Evolutionary conservation across 1,140 invertebrate genomes (phyloP), one percentile per base, ranked within the genome.

Genomic region (Protaetia brevitarsis): DNA sequence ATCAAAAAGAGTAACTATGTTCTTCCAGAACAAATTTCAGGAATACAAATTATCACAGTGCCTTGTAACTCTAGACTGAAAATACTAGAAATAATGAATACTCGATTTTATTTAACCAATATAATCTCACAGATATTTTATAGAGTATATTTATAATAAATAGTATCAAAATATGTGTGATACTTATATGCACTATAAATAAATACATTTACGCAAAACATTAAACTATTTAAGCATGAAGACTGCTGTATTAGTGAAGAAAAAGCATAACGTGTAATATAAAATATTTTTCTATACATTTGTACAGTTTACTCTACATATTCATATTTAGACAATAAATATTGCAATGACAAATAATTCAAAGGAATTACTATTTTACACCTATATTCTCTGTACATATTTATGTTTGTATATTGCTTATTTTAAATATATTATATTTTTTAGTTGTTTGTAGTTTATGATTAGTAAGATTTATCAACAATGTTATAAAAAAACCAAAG

Each of bases 401-500:
- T 41, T 13, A 41, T 5, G 19, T n/a, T 16, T 16, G 13, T 51
- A 6, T 23, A 23, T 51, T 10, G 19, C 11, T 5, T 3, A 11
- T 51, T 23, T 51, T 19, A 51, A 51, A 51, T 51, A 23, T 51
- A 11, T 51, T 51, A 51, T 13, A 23, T 51, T 23, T 51, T 23
- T 51, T 23, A 13, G 21, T 51, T 51, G 41, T 51, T 51, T 51
- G 26, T 19, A 23, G 26, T 19, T 19, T 51, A 19, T 23, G 8
- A 10, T 51, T 51, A 7, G 16, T 51, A 23, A 51, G 41, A 16
- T 23, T 51, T 16, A 51, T 51, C 41, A 51, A 51, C 13, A n/a
- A 23, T 51, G 41, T 51, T 51, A n/a, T n/a, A 19, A 63, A 62
- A 31, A 23, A 67, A 72, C 71, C 71, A 72, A 72, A 72, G 71